Evolutionary conservation across 2,888 invertebrate genomes (phyloP).

Genomic region (Shargacucullia verbasci): DNA sequence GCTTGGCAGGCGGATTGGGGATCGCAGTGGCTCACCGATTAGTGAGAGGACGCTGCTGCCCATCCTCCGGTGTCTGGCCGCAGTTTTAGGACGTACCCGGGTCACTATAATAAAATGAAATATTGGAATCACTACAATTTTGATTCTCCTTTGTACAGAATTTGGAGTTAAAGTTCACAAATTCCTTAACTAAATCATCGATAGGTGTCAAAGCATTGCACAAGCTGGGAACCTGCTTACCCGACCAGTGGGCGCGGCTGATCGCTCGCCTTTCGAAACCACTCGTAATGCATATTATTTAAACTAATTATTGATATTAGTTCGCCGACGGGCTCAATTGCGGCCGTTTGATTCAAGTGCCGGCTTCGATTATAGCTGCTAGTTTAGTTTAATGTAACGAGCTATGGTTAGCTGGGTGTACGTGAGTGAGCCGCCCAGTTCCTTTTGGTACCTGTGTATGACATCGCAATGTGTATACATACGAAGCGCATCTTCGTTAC

Average conservation of each 20-base stretch:
- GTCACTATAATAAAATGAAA: conserved; percentile 11
- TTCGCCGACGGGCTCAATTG: conserved; percentile 27
- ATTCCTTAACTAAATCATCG: conserved; percentile 48
- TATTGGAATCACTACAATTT: not conserved
- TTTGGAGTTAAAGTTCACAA: conserved; percentile 33
- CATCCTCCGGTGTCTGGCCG: too few species aligned
- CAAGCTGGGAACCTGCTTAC: conserved; percentile 37
- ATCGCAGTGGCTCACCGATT: too few species aligned
- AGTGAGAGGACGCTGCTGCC: too few species aligned
- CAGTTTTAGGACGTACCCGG: too few species aligned
- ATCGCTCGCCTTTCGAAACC: conserved; percentile 31
- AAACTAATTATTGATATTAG: conserved; percentile 46
- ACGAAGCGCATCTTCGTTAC: too few species aligned
- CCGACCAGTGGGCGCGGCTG: conserved; percentile 40
- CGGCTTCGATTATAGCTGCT: conserved; percentile 24
- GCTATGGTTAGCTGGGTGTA: conserved; percentile 14
- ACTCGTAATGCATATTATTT: conserved; percentile 39
- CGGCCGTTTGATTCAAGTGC: conserved; percentile 32
- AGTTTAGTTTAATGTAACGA: conserved; percentile 28
- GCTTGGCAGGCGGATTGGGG: too few species aligned
- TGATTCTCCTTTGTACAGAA: not conserved
- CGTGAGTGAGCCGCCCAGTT: not conserved
- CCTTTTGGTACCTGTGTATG: too few species aligned
- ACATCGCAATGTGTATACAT: too few species aligned
- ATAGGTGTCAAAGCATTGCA: conserved; percentile 35